These are phyloP conservation scores for Muricea muricata DNA, from an alignment of 92 coral and sea anemone genomes.

Conservation along the genomic window DNA sequence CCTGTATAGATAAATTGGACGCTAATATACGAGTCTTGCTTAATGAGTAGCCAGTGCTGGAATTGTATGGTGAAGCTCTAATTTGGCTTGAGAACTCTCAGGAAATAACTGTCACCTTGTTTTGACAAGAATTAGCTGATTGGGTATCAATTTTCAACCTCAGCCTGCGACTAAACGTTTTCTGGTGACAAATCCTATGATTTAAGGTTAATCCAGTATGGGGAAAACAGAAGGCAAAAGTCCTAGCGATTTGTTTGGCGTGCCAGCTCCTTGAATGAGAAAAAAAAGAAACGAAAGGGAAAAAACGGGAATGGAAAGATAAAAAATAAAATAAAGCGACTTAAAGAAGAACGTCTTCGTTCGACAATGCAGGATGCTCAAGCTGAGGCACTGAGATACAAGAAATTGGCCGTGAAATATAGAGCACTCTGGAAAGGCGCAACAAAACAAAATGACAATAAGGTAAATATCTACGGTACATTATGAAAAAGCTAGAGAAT, in stretches of 20 bases:
- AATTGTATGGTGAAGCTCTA: neutral
- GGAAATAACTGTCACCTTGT: neutral
- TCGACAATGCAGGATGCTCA: neutral
- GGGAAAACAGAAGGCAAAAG: neutral
- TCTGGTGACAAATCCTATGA: neutral
- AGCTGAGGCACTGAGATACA: neutral
- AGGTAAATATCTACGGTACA: neutral
- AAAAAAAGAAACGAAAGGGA: conserved; percentile 14
- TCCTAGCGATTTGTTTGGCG: conserved; percentile 6
- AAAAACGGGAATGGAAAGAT: neutral
- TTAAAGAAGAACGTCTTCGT: too few species aligned
- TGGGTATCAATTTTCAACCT: neutral
- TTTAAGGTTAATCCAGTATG: neutral
- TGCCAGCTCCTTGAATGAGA: conserved; percentile 8
- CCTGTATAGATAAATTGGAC: neutral
- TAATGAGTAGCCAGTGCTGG: neutral
- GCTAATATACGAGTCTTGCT: neutral
- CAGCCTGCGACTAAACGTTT: neutral
- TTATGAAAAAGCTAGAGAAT: neutral
- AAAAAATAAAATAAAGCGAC: neutral
- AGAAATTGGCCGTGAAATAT: conserved; percentile 11
- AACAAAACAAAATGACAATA: conserved; percentile 2
- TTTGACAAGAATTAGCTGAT: neutral
- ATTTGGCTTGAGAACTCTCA: neutral
- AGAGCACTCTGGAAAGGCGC: neutral